Evolutionary conservation across 2,797 vertebrate species (phyloP).

Genomic region (Zalophus californianus): DNA sequence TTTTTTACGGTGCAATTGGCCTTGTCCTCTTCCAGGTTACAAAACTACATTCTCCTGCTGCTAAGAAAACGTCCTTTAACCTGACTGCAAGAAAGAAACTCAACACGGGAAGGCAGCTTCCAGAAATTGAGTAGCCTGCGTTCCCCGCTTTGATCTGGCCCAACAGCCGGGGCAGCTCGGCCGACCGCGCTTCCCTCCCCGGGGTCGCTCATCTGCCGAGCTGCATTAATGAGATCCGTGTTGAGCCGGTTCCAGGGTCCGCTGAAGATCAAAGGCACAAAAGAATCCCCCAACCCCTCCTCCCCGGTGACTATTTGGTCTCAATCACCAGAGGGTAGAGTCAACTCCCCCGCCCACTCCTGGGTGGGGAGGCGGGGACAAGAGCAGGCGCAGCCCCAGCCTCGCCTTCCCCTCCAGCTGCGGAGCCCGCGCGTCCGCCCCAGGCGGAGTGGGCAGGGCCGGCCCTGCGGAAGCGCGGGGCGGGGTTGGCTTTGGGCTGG

Average conservation of each 20-base stretch:
- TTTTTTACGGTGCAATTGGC: background rate
- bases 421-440: fast-evolving
- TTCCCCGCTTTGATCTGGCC: slow-evolving; percentile 40
- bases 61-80: slow-evolving; percentile 6
- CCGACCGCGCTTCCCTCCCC: slow-evolving; percentile 28
- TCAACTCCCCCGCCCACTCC: background rate
- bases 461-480: background rate
- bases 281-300: background rate
- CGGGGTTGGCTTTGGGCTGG: background rate
- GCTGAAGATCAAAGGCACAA: slow-evolving; percentile 48
- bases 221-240: background rate
- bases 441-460: background rate
- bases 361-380: background rate
- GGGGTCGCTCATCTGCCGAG: background rate
- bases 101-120: background rate
- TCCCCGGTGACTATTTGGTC: background rate
- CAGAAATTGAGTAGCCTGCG: background rate
- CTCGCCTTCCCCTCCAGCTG: background rate
- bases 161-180: background rate
- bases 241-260: background rate
- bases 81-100: slow-evolving; percentile 20
- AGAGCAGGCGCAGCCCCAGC: fast-evolving
- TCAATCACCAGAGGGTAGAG: background rate
- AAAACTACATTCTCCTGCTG: background rate
- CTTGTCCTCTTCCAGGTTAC: background rate